These are phyloP conservation scores for Numenius phaeopus DNA, from an alignment of 2,797 vertebrate species.

Conservation along the genomic window DNA sequence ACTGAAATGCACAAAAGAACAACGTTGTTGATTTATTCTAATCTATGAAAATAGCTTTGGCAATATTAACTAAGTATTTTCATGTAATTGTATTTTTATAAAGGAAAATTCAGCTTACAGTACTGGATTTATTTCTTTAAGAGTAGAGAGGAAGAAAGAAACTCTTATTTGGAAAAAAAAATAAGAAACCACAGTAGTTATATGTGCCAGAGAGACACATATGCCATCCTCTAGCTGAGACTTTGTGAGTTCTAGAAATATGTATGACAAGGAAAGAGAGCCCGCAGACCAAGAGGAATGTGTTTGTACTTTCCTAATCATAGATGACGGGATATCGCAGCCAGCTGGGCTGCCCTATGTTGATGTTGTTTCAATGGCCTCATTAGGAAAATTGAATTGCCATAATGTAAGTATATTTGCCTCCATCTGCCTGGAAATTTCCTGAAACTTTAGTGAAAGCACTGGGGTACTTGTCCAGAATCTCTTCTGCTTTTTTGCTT, in stretches of 20 bases:
- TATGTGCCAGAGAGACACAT: neutral
- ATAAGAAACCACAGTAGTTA: neutral
- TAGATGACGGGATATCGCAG: neutral
- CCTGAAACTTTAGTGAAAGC: neutral
- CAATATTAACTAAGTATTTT: neutral
- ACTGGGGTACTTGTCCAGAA: neutral
- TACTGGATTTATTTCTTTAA: neutral
- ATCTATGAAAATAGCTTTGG: neutral
- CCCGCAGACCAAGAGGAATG: neutral
- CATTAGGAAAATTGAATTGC: constrained; percentile 37
- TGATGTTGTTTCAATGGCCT: neutral
- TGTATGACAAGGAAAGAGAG: neutral
- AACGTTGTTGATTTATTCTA: neutral
- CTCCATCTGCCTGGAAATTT: constrained; percentile 22
- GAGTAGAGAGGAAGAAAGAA: neutral
- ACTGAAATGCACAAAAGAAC: neutral
- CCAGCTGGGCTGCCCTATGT: neutral
- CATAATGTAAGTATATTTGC: neutral
- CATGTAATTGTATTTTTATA: neutral
- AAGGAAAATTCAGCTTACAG: neutral
- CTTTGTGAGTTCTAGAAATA: neutral
- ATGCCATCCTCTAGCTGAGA: neutral
- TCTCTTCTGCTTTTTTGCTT: neutral
- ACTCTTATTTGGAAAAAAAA: neutral
- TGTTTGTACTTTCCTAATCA: neutral